Conservation (phyloP, 2,797 vertebrate genomes). For the Pipistrellus kuhlii region DNA sequence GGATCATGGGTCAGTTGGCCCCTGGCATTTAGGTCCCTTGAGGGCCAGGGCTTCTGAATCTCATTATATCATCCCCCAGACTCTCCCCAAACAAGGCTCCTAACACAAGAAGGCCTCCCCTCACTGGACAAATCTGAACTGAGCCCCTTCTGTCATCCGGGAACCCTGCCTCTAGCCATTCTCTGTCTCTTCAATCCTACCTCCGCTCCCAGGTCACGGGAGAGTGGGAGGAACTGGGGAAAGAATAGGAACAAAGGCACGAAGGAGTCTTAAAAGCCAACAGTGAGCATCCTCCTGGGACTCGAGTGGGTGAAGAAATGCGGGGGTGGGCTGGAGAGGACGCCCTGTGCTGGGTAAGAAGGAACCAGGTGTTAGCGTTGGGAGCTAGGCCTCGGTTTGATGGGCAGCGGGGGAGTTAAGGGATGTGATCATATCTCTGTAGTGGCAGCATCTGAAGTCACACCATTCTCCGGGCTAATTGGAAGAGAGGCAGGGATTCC, state of each 20-base stretch:
- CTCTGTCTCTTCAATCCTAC: not conserved
- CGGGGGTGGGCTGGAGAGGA: not conserved
- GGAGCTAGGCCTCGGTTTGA: not conserved
- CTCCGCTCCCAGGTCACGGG: not conserved
- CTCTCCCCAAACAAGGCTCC: not conserved
- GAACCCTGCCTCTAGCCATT: not conserved
- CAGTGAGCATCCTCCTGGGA: not conserved
- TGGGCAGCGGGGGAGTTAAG: not conserved
- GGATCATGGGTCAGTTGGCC: not conserved
- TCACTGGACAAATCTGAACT: not conserved
- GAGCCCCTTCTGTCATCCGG: not conserved
- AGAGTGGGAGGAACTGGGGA: not conserved
- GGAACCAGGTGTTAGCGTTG: not conserved
- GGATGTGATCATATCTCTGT: not conserved
- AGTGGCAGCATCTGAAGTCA: not conserved
- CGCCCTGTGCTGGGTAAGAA: not conserved
- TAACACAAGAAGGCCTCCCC: not conserved
- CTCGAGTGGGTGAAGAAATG: not conserved
- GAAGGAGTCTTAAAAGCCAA: not conserved
- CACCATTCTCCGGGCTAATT: not conserved
- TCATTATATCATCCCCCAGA: not conserved
- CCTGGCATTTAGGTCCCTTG: not conserved
- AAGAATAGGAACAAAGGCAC: not conserved
- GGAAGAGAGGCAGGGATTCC: not conserved
- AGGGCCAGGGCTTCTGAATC: not conserved